These are phyloP conservation scores for Orthosia gothica DNA, from an alignment of 2,888 invertebrate genomes.

Conservation along the genomic window DNA sequence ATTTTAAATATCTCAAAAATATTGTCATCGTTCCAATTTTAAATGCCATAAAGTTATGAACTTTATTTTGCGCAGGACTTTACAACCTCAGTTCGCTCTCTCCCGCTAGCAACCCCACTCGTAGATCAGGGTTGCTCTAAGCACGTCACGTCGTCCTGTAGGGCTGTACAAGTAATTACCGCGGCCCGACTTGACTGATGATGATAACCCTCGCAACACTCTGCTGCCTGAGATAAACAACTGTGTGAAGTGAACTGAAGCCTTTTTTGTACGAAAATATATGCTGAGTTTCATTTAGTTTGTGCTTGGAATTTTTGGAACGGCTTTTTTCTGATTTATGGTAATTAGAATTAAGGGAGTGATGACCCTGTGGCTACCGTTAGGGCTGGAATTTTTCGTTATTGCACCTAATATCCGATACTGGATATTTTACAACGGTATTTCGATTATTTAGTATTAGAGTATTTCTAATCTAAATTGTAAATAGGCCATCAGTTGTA, in stretches of 20 bases:
- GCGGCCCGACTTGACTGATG: slow-evolving; percentile 65
- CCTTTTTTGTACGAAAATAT: slow-evolving; percentile 59
- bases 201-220: slow-evolving; percentile 65
- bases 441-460: slow-evolving; percentile 24
- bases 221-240: slow-evolving; percentile 60
- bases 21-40: slow-evolving; percentile 30
- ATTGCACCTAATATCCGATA: slow-evolving; percentile 4
- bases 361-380: slow-evolving; percentile 31
- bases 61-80: slow-evolving; percentile 14
- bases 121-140: slow-evolving; percentile 62
- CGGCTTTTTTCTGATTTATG: slow-evolving; percentile 55
- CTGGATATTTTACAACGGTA: slow-evolving; percentile 21
- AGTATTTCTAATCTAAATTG: slow-evolving; percentile 46
- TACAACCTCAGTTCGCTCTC: slow-evolving; percentile 22
- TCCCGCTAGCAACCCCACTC: slow-evolving; percentile 49
- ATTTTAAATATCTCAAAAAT: slow-evolving; percentile 8
- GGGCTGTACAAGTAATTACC: slow-evolving; percentile 66
- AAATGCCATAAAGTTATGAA: not conserved
- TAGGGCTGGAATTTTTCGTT: slow-evolving; percentile 12
- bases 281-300: slow-evolving; percentile 61
- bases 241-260: slow-evolving; percentile 58
- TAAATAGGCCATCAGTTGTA: slow-evolving; percentile 47
- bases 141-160: slow-evolving; percentile 65
- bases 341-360: slow-evolving; percentile 51
- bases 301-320: slow-evolving; percentile 36